phyloP scores from a whole-genome alignment of 2,888 invertebrate species.

The Taphrorychus bicolor region DNA sequence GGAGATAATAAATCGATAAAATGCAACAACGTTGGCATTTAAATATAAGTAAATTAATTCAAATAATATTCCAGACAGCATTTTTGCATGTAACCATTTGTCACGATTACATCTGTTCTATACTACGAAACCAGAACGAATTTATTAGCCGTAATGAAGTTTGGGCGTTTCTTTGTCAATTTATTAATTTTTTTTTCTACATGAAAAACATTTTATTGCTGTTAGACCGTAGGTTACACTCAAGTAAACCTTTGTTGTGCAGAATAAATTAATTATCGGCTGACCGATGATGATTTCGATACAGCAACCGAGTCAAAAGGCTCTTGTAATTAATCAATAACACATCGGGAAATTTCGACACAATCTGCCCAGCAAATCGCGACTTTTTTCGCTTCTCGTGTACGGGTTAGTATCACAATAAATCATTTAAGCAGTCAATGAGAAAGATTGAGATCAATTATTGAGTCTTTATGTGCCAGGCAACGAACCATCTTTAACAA shows the following conservation, averaged over 20 bases:
- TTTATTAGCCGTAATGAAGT: background rate
- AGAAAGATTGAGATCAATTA: slow-evolving; percentile 1
- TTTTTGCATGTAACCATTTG: slow-evolving; percentile 30
- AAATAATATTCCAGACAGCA: slow-evolving; percentile 12
- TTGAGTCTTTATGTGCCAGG: background rate
- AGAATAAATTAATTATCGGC: background rate
- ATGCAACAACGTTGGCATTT: slow-evolving; percentile 19
- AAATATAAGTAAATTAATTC: slow-evolving; percentile 26
- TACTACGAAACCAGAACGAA: background rate
- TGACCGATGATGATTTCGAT: background rate
- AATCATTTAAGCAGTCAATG: slow-evolving; percentile 2
- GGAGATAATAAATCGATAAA: slow-evolving; percentile 4
- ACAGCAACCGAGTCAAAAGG: background rate
- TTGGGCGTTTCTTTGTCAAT: background rate
- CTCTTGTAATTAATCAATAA: background rate
- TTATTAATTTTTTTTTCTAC: background rate
- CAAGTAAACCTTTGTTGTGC: background rate
- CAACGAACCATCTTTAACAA: no score
- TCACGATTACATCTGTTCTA: slow-evolving; percentile 18
- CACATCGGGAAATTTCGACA: background rate
- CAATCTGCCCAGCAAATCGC: background rate
- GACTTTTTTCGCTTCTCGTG: background rate
- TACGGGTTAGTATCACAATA: slow-evolving; percentile 6
- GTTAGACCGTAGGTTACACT: no score
- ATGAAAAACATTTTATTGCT: background rate